Evolutionary conservation across 2,113 vertebrate genomes (phyloP).

Genomic region (Antennarius striatus): DNA sequence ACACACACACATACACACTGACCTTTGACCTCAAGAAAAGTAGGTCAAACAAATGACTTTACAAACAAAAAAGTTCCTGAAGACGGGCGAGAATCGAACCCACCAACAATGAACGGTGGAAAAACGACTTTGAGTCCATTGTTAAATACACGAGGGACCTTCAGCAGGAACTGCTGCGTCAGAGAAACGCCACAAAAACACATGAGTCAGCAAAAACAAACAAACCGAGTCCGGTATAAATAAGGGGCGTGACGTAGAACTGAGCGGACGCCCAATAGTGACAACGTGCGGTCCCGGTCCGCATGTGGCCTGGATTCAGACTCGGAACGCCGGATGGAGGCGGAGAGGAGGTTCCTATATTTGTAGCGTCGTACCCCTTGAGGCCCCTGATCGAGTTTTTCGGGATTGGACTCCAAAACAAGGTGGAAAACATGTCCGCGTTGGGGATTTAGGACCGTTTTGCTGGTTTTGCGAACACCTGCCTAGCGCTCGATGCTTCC

Average conservation of each 20-base stretch:
- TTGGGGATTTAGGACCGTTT: slow-evolving; percentile 9
- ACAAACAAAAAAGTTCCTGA: too few species aligned
- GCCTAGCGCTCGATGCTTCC: slow-evolving; percentile 48
- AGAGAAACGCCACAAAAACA: not conserved
- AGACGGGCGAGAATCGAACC: too few species aligned
- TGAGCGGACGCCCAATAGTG: not conserved
- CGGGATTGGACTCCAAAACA: not conserved
- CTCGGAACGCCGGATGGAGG: slow-evolving; percentile 24
- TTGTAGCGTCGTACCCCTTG: slow-evolving; percentile 56
- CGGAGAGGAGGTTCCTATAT: slow-evolving; percentile 47
- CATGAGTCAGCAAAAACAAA: slow-evolving; percentile 6
- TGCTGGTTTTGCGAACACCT: slow-evolving; percentile 50
- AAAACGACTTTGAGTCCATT: too few species aligned
- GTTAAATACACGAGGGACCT: not conserved
- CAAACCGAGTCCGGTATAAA: not conserved
- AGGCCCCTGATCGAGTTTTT: slow-evolving; percentile 17
- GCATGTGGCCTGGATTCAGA: slow-evolving; percentile 46
- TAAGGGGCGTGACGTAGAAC: slow-evolving; percentile 4
- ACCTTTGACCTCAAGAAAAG: too few species aligned
- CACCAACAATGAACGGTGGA: too few species aligned
- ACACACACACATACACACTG: too few species aligned
- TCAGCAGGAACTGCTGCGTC: not conserved
- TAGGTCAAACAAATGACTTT: too few species aligned
- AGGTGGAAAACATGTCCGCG: not conserved
- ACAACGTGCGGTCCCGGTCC: slow-evolving; percentile 23